Conservation (phyloP, 2,888 invertebrate species). For the Drosophila paracracens region DNA sequence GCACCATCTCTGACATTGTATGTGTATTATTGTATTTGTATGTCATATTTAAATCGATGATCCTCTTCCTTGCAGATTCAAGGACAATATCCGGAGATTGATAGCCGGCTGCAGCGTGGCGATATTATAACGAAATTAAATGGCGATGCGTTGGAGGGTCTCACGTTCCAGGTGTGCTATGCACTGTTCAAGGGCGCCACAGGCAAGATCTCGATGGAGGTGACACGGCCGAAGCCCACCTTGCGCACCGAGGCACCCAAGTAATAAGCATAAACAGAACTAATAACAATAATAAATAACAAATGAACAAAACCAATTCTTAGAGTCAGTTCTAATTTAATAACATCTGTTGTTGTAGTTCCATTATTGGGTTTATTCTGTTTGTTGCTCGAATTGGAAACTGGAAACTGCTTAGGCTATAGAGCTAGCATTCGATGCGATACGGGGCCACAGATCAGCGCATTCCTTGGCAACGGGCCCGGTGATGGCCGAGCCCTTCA, state of each 20-base stretch:
- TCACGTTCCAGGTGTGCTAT: slow-evolving; percentile 93
- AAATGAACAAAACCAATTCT: slow-evolving; percentile 45
- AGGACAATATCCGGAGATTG: slow-evolving; percentile 94
- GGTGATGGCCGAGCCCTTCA: slow-evolving; percentile 99
- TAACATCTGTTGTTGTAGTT: slow-evolving; percentile 64
- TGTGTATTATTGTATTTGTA: slow-evolving; percentile 82
- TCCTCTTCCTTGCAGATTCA: slow-evolving; percentile 87
- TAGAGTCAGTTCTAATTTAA: slow-evolving; percentile 65
- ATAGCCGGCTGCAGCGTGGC: slow-evolving; percentile 95
- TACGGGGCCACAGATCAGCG: slow-evolving; percentile 99
- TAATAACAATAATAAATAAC: slow-evolving; percentile 36
- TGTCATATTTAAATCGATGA: neutral
- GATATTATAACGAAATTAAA: slow-evolving; percentile 96
- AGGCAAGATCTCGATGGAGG: slow-evolving; percentile 92
- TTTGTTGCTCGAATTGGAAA: slow-evolving; percentile 42
- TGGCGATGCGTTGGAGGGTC: slow-evolving; percentile 91
- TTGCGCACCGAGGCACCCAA: slow-evolving; percentile 81
- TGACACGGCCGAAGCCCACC: slow-evolving; percentile 92
- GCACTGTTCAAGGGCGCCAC: slow-evolving; percentile 94
- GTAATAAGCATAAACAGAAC: slow-evolving; percentile 27
- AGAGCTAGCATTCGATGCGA: slow-evolving; percentile 99
- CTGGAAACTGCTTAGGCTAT: slow-evolving; percentile 90
- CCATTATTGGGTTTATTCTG: slow-evolving; percentile 69
- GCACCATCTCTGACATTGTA: slow-evolving; percentile 97
- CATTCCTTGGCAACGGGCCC: slow-evolving; percentile 99